A percentile compares a stretch with the other conserved stretches of the same genome.
Conservation (phyloP, 1,140 invertebrate genomes). For the Anoplolepis gracilipes region DNA sequence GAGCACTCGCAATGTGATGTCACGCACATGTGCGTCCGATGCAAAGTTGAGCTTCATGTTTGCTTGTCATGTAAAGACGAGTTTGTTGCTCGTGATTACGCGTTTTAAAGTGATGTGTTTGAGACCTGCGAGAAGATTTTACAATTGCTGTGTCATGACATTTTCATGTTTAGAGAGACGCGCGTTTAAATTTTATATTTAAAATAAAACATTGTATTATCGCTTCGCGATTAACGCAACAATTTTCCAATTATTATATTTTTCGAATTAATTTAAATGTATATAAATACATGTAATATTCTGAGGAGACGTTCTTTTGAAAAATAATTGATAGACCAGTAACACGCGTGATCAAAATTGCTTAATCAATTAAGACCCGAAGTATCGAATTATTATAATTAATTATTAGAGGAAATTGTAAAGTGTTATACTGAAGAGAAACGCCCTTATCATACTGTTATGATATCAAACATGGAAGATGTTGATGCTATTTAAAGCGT, state of each 20-base stretch:
- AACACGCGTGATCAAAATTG: not conserved
- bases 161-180: not conserved
- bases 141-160: not conserved
- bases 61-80: not conserved
- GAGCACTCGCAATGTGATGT: constrained; percentile 12
- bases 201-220: too few relatives aligned
- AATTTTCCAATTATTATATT: not conserved
- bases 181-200: not conserved
- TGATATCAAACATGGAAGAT: constrained; percentile 22
- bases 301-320: not conserved
- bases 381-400: not conserved
- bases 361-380: not conserved
- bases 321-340: not conserved
- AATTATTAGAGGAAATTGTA: not conserved
- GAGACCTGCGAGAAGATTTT: not conserved
- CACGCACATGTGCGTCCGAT: constrained; percentile 30
- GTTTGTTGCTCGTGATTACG: not conserved
- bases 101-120: not conserved
- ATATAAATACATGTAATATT: not conserved
- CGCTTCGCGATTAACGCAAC: not conserved
- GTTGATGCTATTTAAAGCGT: not conserved
- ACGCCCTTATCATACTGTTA: not conserved
- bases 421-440: not conserved
- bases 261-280: too few relatives aligned
- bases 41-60: not conserved